Evolutionary conservation across 1,140 invertebrate genomes (phyloP), one percentile per base, ranked within the genome.

Genomic region (Aphidius ervi): DNA sequence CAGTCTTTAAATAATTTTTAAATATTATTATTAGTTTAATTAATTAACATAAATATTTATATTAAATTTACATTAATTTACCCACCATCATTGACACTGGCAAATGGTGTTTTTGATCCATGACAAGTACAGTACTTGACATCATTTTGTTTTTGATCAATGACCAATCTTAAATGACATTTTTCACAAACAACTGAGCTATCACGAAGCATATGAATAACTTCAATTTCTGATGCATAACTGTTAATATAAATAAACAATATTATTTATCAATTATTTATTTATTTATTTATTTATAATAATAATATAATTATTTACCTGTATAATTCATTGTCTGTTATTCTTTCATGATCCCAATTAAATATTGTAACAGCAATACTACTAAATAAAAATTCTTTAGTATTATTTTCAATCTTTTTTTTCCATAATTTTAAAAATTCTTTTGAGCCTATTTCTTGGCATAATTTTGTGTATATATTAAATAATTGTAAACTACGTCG

Each of bases 401-500:
- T 70, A 49, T 76, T 79, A 31, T 65, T 70, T 9, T 67, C 58
- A 5, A 81, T 60, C 31, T 78, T 77, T 8, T 70, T 69, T 50
- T 78, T 80, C 72, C 85, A 82, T 9, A 72, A 70, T 37, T 75
- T 77, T 42, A 86, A 68, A 3, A 87, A 76, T 50, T 83, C 80
- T 60, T 78, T 82, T 0, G 87, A 68, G 5, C 81, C 80, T 4
- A 79, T 72, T 58, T 87, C 83, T 43, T 85, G 85, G 82, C 86
- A 87, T 50, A 87, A 78, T 62, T 78, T 82, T 3, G 82, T 81
- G 68, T 87, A 88, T 8, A 87, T 74, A 45, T 79, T 79, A 63
- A 87, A 80, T 66, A 88, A 78, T 64, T 87, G 86, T 63, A 87
- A 80, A 16, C 82, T 80, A 45, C 85, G 79, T 47, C 84, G 74